phyloP scores from a whole-genome alignment of 1,140 invertebrate species.

The Gonatopus flavifemur region DNA sequence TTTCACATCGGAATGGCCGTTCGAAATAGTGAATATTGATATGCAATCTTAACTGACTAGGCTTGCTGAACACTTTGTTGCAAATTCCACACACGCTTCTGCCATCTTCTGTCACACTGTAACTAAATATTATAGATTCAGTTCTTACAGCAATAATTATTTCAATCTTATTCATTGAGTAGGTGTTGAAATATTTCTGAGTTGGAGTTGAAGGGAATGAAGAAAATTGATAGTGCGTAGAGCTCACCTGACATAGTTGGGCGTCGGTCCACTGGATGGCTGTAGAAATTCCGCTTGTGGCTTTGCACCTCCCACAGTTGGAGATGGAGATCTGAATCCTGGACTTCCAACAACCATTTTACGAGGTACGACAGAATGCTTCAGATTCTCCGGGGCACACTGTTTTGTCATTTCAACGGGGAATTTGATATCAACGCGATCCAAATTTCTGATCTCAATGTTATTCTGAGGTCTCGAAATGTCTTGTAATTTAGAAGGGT shows the following conservation, averaged over 20 bases:
- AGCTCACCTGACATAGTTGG: conserved; percentile 57
- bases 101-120: conserved; percentile 71
- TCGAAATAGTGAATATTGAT: conserved; percentile 97
- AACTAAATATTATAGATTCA: conserved; percentile 30
- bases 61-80: conserved; percentile 87
- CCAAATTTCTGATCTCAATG: conserved; percentile 24
- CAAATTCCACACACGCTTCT: conserved; percentile 85
- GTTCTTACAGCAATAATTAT: conserved; percentile 12
- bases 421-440: conserved; percentile 27
- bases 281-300: conserved; percentile 58
- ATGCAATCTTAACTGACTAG: conserved; percentile 86
- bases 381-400: conserved; percentile 33
- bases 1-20: conserved; percentile 86
- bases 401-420: conserved; percentile 25
- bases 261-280: conserved; percentile 46
- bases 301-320: conserved; percentile 36
- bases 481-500: conserved; percentile 22
- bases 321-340: conserved; percentile 38
- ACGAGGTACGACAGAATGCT: conserved; percentile 39
- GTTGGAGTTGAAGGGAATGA: background rate
- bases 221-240: conserved; percentile 2
- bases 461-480: conserved; percentile 13
- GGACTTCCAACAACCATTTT: conserved; percentile 52
- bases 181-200: too few species aligned
- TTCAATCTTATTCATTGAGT: background rate